Conservation (phyloP, 1,140 invertebrate genomes). For the Cydia amplana region DNA sequence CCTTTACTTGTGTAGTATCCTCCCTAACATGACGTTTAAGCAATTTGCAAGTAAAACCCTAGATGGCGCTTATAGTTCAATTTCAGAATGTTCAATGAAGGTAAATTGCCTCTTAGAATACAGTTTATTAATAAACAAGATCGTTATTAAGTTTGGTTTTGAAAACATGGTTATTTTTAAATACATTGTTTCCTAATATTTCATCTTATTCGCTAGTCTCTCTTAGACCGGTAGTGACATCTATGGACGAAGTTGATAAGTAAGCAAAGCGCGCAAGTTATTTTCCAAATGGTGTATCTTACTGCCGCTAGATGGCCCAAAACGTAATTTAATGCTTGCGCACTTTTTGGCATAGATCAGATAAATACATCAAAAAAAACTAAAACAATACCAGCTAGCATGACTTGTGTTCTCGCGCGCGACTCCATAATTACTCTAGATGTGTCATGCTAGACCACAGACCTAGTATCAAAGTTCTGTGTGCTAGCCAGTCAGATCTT, state of each 20-base stretch:
- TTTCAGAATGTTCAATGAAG: neutral
- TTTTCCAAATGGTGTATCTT: neutral
- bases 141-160: neutral
- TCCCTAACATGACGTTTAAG: neutral
- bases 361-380: too few species aligned
- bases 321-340: too few species aligned
- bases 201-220: neutral
- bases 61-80: conserved; percentile 44
- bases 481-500: too few species aligned
- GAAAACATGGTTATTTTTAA: neutral
- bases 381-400: too few species aligned
- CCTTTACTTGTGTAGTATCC: neutral
- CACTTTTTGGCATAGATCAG: too few species aligned
- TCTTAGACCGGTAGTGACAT: neutral
- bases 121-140: neutral
- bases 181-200: neutral
- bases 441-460: too few species aligned
- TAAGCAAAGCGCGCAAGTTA: neutral
- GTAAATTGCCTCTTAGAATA: neutral
- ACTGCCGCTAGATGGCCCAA: neutral
- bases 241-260: neutral
- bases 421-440: too few species aligned
- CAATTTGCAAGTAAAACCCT: conserved; percentile 33
- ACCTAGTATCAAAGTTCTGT: too few species aligned
- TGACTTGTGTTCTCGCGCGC: too few species aligned